phyloP scores from a whole-genome alignment of 2,797 vertebrate species.

The Steatocranus sp. region DNA sequence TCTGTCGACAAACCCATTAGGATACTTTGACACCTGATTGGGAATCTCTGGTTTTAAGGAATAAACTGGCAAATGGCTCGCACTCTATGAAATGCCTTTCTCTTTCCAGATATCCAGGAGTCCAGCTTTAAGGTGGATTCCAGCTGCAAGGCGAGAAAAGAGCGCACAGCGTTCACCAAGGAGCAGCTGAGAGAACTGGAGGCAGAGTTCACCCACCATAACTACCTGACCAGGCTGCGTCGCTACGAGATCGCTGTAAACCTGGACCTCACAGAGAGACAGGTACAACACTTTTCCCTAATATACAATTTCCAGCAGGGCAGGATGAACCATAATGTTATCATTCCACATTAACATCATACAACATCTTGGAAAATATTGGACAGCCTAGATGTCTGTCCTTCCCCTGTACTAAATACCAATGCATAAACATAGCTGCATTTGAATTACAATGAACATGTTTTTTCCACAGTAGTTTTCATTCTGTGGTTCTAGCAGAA shows the following conservation, averaged over 20 bases:
- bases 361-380: neutral
- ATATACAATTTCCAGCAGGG: neutral
- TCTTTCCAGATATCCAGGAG: slow-evolving; percentile 79
- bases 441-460: slow-evolving; percentile 18
- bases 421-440: neutral
- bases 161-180: slow-evolving; percentile 95
- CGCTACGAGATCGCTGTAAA: slow-evolving; percentile 98
- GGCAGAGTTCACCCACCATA: slow-evolving; percentile 95
- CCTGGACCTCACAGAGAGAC: slow-evolving; percentile 96
- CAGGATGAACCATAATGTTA: neutral
- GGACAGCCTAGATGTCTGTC: neutral
- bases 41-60: neutral
- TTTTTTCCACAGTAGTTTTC: slow-evolving; percentile 43
- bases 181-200: slow-evolving; percentile 95
- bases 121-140: slow-evolving; percentile 78
- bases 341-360: neutral
- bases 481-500: slow-evolving; percentile 34
- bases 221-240: slow-evolving; percentile 95
- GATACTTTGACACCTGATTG: neutral
- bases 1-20: neutral
- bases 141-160: slow-evolving; percentile 89
- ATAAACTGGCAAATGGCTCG: neutral
- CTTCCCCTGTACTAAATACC: neutral
- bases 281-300: slow-evolving; percentile 71
- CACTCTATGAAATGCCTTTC: neutral